These are phyloP conservation scores for Ellobius talpinus DNA, from an alignment of 2,113 vertebrate species.

Conservation along the genomic window DNA sequence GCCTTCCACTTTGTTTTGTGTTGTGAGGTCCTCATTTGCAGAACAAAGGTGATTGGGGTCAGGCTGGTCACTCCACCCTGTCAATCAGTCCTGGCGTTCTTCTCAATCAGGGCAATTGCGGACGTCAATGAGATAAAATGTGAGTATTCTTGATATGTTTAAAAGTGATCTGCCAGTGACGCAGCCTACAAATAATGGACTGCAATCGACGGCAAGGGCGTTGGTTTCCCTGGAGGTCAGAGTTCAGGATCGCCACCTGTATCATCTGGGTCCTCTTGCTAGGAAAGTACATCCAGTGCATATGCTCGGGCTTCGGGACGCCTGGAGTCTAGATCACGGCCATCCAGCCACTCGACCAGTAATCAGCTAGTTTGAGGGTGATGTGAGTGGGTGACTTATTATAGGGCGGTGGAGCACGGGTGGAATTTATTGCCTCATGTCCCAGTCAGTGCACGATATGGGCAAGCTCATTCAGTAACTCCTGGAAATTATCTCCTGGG, in stretches of 20 bases:
- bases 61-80: background rate
- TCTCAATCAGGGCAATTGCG: background rate
- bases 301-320: background rate
- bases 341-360: slow-evolving; percentile 2
- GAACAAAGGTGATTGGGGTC: background rate
- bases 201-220: background rate
- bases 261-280: background rate
- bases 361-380: slow-evolving; percentile 18
- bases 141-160: slow-evolving; percentile 8
- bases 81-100: background rate
- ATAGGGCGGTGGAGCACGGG: background rate
- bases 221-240: background rate
- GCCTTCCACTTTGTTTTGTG: background rate
- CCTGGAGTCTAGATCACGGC: background rate
- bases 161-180: background rate
- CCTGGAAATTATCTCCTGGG: slow-evolving; percentile 50
- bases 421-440: slow-evolving; percentile 60
- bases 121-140: background rate
- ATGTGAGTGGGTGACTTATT: slow-evolving; percentile 50
- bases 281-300: background rate
- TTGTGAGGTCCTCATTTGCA: background rate
- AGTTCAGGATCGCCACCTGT: background rate
- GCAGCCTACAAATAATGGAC: background rate
- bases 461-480: slow-evolving; percentile 27
- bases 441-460: slow-evolving; percentile 37